These are phyloP conservation scores for Sinocyclocheilus anshuiensis DNA, from an alignment of 2,113 vertebrate genomes.

Conservation along the genomic window DNA sequence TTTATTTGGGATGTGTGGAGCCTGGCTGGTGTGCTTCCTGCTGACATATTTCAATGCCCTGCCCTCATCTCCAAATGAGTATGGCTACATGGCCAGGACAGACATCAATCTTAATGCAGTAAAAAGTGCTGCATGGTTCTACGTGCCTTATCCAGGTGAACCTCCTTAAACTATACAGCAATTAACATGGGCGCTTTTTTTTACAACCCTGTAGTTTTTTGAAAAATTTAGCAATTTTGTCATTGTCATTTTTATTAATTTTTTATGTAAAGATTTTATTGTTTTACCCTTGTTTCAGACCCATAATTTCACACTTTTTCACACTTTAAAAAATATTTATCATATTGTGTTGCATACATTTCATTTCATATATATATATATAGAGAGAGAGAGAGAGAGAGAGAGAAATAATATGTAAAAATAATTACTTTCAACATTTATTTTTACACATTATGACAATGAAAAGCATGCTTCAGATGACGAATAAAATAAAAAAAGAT, in stretches of 20 bases:
- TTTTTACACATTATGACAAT: no score
- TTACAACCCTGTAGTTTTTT: neutral
- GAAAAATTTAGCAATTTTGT: no score
- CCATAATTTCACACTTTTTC: neutral
- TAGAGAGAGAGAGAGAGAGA: no score
- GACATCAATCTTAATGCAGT: slow-evolving; percentile 76
- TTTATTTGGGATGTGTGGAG: slow-evolving; percentile 79
- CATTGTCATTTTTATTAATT: neutral
- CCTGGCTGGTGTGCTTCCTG: slow-evolving; percentile 78
- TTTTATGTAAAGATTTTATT: neutral
- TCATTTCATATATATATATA: no score
- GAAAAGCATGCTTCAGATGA: no score
- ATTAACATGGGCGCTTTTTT: neutral
- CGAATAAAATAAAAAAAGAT: no score
- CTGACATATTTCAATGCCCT: slow-evolving; percentile 73
- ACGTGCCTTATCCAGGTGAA: slow-evolving; percentile 78
- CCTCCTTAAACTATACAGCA: neutral
- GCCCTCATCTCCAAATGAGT: slow-evolving; percentile 69
- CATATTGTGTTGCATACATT: no score
- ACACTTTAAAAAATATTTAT: neutral
- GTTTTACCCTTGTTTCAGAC: neutral
- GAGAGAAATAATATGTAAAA: no score
- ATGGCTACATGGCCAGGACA: slow-evolving; percentile 75
- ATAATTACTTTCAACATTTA: no score
- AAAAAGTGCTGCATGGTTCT: slow-evolving; percentile 75